Base-by-base conservation (phyloP, 2,888 invertebrate species). In the Phalangium opilio region DNA sequence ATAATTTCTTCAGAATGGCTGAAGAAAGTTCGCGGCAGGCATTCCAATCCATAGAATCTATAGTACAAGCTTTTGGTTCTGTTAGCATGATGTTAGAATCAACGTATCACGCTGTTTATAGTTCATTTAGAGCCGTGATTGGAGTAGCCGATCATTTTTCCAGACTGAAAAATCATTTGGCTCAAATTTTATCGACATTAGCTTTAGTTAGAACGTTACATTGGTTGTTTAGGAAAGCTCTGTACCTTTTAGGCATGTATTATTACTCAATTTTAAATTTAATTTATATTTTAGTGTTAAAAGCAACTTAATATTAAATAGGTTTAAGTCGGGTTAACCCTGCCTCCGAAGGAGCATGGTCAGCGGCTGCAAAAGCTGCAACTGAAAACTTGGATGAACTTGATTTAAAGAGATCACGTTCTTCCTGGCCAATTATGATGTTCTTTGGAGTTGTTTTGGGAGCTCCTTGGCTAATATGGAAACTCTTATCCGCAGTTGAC, bases 1-100 rank as follows among this genome's bases (percentile, higher is more conserved):
- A 49, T 51, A 58, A 58, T 53, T 84, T 91, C 61, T 77, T 86
- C 44, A 83, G 85, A 64, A 72, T 83, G 62, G 91, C 90, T 0
- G 90, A 91, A 67, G 90, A 90, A 58, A 84, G 79, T 59, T 85
- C 91, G 0, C 73, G 91, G 41, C 83, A 84, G 47, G 87, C 96
- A 7, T 96, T 96, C 66, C 83, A 91, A 61, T 89, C 87, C 12
- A 87, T 96, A 56, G 91, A 95, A 67, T 81, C 87, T 44, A 72
- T 93, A 17, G 86, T 91, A 2, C 77, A 81, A 57, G 89, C 95
- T 1, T 84, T 95, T 56, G 82, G 83, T 15, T 91, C 95, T 44
- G 78, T 96, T 2, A 85, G 91, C 2, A 85, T 90, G 76, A 91
- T 96, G 89, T 67, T 96, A 47, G 95, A 95, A 62, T 93, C 91